Conservation (phyloP, 2,113 vertebrate species). For the Otis tarda region DNA sequence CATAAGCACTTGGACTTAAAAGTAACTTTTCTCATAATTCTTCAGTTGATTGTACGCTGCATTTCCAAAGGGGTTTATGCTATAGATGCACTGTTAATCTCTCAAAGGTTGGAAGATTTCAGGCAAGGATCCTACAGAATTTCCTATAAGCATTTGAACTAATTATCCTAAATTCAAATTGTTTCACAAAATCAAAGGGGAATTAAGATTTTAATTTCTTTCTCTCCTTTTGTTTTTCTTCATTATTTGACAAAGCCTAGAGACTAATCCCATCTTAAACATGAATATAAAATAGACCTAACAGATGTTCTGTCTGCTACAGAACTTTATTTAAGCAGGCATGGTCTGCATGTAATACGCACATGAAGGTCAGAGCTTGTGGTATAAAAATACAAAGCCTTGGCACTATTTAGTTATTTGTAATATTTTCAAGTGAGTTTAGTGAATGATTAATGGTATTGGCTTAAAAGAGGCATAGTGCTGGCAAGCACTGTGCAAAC, state of each 20-base stretch:
- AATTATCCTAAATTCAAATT: slow-evolving; percentile 54
- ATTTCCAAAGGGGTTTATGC: not conserved
- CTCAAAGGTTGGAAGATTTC: not conserved
- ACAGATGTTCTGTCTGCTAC: slow-evolving; percentile 61
- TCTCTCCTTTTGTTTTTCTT: slow-evolving; percentile 48
- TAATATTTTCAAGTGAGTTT: slow-evolving; percentile 8
- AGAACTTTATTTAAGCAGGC: slow-evolving; percentile 54
- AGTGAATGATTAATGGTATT: slow-evolving; percentile 37
- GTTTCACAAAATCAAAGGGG: slow-evolving; percentile 47
- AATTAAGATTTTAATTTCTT: slow-evolving; percentile 61
- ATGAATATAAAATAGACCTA: slow-evolving; percentile 63
- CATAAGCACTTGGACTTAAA: not conserved
- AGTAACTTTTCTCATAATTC: not conserved
- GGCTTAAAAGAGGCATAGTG: not conserved
- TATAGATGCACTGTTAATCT: not conserved
- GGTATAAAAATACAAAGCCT: slow-evolving; percentile 5
- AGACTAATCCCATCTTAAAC: slow-evolving; percentile 66
- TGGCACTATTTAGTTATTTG: slow-evolving; percentile 4
- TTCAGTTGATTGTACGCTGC: not conserved
- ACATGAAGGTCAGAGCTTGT: slow-evolving; percentile 29
- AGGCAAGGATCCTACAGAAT: slow-evolving; percentile 12
- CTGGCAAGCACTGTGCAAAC: slow-evolving; percentile 26
- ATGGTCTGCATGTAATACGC: slow-evolving; percentile 26
- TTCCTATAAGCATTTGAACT: slow-evolving; percentile 23
- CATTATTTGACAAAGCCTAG: slow-evolving; percentile 62